phyloP scores from a whole-genome alignment of 2,888 invertebrate species.

The Hyppa rectilinea region DNA sequence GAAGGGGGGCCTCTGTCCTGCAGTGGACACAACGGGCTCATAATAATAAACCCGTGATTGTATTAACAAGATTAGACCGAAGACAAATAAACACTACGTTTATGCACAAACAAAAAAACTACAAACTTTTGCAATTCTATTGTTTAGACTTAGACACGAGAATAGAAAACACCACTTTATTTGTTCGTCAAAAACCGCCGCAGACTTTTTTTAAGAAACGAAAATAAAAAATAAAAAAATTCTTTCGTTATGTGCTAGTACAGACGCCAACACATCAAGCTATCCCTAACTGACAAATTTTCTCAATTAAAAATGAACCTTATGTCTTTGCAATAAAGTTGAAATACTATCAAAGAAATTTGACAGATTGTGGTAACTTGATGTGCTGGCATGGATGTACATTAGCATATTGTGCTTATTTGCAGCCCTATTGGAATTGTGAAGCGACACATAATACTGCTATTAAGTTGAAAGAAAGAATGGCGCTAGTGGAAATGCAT shows the following conservation, averaged over 20 bases:
- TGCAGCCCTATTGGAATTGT: slow-evolving; percentile 16
- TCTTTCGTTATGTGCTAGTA: slow-evolving; percentile 9
- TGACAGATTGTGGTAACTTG: too few species aligned
- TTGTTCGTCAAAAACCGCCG: slow-evolving; percentile 1
- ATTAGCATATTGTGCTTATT: slow-evolving; percentile 21
- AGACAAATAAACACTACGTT: neutral
- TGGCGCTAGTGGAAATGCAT: slow-evolving; percentile 12
- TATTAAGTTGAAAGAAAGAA: slow-evolving; percentile 74
- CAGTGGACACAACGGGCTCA: too few species aligned
- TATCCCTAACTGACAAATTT: too few species aligned
- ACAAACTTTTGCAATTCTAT: slow-evolving; percentile 14
- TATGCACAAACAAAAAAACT: neutral
- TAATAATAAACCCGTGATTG: too few species aligned
- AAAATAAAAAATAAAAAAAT: neutral
- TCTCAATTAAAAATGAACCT: too few species aligned
- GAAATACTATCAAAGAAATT: too few species aligned
- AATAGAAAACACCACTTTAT: slow-evolving; percentile 8
- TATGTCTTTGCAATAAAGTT: too few species aligned
- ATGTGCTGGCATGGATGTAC: neutral
- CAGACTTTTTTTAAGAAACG: neutral
- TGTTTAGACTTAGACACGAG: slow-evolving; percentile 11
- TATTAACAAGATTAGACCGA: neutral
- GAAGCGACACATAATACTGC: slow-evolving; percentile 53
- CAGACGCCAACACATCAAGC: too few species aligned
- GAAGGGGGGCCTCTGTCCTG: too few species aligned